Base-by-base conservation (phyloP, 64 coral and sea anemone species). In the Acropora tenuis region DNA sequence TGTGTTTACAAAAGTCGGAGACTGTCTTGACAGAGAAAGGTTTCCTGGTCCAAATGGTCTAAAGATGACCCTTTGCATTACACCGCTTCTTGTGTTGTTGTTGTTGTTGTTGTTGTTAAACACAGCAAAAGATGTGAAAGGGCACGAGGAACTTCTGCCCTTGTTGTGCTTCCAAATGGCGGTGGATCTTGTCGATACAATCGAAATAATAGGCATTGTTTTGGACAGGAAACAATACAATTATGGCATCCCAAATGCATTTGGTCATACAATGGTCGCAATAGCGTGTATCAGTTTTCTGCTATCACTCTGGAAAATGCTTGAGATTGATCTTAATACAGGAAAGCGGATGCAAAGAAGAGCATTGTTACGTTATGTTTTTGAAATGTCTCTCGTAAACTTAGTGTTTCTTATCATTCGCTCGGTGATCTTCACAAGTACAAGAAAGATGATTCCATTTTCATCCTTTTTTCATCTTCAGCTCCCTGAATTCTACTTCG, bases 381-480 rank as follows among this genome's bases (percentile, higher is more conserved):
- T 77, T 12, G 8, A 93, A 73, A 42, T 96, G 4, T 6, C 90
- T 1, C 43, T 69, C 5, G 91, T 96, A 2, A 96, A 96, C 17
- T 5, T 90, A 1, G 67, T 50, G 5, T 92, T 96, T 18, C 47
- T 93, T n/a, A 43, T 96, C 4, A 77, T 93, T 65, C 91, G 95
- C 42, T 46, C 71, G 3, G 41, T 93, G 16, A 44, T 93, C 7
- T 90, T 88, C 55, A 41, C 3, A 53, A 80, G 1, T 86, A 92
- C 71, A 66, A 67, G 1, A 82, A 92, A 18, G 59, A 89, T 16
- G 86, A 82, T 0, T 75, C 90, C 8, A 92, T 96, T 13, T 93
- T 93, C 65, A 83, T n/a, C n/a, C n/a, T n/a, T n/a, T n/a, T n/a
- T n/a, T n/a, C 8, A 92, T 96, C 6, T 93, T 93, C 65, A 83